Evolutionary conservation across 1,140 invertebrate genomes (phyloP), one percentile per base, ranked within the genome.

Genomic region (Heliothis subflexa): DNA sequence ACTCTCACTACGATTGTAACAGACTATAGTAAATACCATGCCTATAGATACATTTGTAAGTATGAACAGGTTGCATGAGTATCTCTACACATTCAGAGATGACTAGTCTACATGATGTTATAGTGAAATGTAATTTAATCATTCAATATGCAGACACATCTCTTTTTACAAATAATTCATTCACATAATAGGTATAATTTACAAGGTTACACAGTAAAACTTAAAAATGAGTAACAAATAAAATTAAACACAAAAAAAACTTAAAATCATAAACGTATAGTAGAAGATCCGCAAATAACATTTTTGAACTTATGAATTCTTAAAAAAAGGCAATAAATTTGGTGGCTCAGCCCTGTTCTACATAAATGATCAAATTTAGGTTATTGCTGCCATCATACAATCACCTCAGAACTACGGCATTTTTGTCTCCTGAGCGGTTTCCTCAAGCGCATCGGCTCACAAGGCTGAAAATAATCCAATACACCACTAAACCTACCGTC

Each of bases 401-500:
- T 93, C 89, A 94, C 91, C 91, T 94, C 93, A 66, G 93, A 94
- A 81, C 92, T 94, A 83, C 92, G 89, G 90, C 92, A 93, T 76
- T 93, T 93, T 90, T 94, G 92, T 83, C 92, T 87, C 77, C 87
- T 81, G 16, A 93, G 86, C 64, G 89, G 93, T 88, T 94, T 93
- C 85, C 90, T 83, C 78, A 88, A 76, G 9, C 92, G 87, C 79
- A 81, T 84, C 74, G 91, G 85, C 83, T 91, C 91, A 81, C 73
- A 72, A 33, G 59, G 81, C 87, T 89, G 87, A 80, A 89, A 89
- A 84, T 85, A 86, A 82, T 73, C 49, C 68, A 84, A 74, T 47
- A 79, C 49, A 77, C 40, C 52, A 61, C 80, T 33, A 77, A 82
- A 73, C 78, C 64, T 72, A 49, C 61, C 54, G 45, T 66, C 33